Percentiles rank a stretch among this genome's conserved stretches.
phyloP scores from a whole-genome alignment of 2,888 invertebrate species.

The Chalcosyrphus nemorum region DNA sequence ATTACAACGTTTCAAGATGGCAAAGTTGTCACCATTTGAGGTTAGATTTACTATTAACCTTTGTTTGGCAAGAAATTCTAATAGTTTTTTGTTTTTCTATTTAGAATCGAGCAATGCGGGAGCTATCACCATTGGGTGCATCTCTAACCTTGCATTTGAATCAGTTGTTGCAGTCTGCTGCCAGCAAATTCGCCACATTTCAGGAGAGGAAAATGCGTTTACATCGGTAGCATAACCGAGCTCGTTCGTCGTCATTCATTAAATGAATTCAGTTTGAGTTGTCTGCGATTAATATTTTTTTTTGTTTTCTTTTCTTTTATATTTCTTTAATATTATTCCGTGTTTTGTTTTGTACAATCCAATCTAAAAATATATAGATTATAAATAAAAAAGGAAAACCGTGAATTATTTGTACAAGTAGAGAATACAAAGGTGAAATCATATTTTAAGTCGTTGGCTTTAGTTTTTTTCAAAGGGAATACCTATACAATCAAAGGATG shows the following conservation, averaged over 20 bases:
- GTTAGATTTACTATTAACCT: slow-evolving; percentile 81
- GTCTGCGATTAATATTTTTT: slow-evolving; percentile 17
- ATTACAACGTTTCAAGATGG: slow-evolving; percentile 92
- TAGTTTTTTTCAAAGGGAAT: background rate
- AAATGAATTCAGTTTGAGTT: slow-evolving; percentile 39
- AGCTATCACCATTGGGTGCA: slow-evolving; percentile 90
- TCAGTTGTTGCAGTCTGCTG: slow-evolving; percentile 92
- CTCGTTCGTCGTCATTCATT: slow-evolving; percentile 40
- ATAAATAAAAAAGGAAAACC: slow-evolving; percentile 12
- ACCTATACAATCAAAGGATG: background rate
- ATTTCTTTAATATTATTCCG: slow-evolving; percentile 15
- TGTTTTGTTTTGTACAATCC: slow-evolving; percentile 60
- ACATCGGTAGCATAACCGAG: slow-evolving; percentile 78
- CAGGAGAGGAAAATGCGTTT: slow-evolving; percentile 87
- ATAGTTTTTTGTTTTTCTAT: background rate
- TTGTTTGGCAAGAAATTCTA: background rate
- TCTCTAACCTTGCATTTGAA: slow-evolving; percentile 93
- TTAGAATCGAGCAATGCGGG: slow-evolving; percentile 91
- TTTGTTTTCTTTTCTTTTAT: slow-evolving; percentile 26
- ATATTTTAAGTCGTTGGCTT: background rate
- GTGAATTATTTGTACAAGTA: slow-evolving; percentile 45
- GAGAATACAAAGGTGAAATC: slow-evolving; percentile 44
- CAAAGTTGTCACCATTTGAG: slow-evolving; percentile 93
- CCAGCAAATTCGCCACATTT: slow-evolving; percentile 93
- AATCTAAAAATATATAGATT: slow-evolving; percentile 14